Evolutionary conservation across 2,888 invertebrate genomes (phyloP), one percentile per base, ranked within the genome.

Genomic region (Caenorhabditis sp.): DNA sequence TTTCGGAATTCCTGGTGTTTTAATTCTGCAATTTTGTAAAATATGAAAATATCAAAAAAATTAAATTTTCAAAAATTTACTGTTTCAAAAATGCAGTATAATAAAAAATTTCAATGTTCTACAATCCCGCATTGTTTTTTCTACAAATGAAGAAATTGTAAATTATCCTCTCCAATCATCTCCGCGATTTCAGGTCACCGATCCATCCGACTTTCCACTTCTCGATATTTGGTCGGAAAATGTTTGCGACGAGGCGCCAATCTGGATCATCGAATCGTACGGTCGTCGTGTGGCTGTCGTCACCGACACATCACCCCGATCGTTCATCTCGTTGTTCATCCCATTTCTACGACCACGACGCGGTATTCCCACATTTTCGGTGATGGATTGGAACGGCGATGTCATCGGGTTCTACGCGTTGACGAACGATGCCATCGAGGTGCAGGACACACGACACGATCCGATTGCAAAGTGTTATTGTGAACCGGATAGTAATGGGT

Each of bases 111-210:
- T n/a, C n/a, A n/a, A n/a, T n/a, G n/a, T n/a, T n/a, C n/a, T n/a
- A n/a, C n/a, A n/a, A n/a, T n/a, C n/a, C n/a, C n/a, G n/a, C n/a
- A n/a, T n/a, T n/a, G n/a, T n/a, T n/a, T n/a, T n/a, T n/a, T n/a
- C n/a, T n/a, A n/a, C n/a, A n/a, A n/a, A n/a, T n/a, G n/a, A n/a
- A n/a, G n/a, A n/a, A n/a, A n/a, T n/a, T n/a, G n/a, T n/a, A n/a
- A n/a, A n/a, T n/a, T n/a, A n/a, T n/a, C n/a, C n/a, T n/a, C n/a
- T n/a, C n/a, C n/a, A n/a, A n/a, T n/a, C n/a, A n/a, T n/a, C n/a
- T n/a, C n/a, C n/a, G n/a, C n/a, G n/a, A n/a, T 69, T 81, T 53
- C 68, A 84, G 84, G 80, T 85, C 21, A 85, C 85, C 23, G 85
- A 85, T 69, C 67, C 81, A 23, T 71, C 77, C 23, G 81, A 83